Evolutionary conservation across 2,797 vertebrate genomes (phyloP).

Genomic region (Rhynchonycteris naso): DNA sequence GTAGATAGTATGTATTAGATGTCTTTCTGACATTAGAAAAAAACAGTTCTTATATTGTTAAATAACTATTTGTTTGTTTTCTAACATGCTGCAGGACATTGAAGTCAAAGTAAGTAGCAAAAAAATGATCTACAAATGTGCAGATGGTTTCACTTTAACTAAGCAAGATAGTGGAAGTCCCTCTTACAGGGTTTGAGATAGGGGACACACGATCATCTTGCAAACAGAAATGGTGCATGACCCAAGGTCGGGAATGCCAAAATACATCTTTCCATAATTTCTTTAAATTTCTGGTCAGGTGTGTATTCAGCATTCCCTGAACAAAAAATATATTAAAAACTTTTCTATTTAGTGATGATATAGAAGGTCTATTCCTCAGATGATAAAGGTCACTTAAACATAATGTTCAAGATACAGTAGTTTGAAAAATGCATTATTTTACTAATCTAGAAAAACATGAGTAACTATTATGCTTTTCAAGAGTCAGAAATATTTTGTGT

Average conservation of each 20-base stretch:
- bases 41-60: neutral
- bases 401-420: neutral
- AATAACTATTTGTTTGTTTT: conserved; percentile 43
- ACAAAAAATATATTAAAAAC: neutral
- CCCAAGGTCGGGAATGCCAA: neutral
- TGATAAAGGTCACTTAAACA: neutral
- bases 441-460: conserved; percentile 32
- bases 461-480: neutral
- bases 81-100: conserved; percentile 89
- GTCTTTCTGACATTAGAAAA: neutral
- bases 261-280: neutral
- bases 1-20: neutral
- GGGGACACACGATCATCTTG: neutral
- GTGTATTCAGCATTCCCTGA: neutral
- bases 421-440: conserved; percentile 17
- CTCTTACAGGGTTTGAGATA: neutral
- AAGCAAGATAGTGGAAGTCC: neutral
- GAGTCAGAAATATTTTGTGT: neutral
- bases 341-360: neutral
- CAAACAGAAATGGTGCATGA: neutral
- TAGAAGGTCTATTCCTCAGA: neutral
- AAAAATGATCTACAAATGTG: neutral
- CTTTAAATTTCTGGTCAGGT: neutral
- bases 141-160: neutral
- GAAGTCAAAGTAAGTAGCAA: conserved; percentile 89